Base-by-base conservation (phyloP, 2,113 vertebrate genomes). In the Grus americana region DNA sequence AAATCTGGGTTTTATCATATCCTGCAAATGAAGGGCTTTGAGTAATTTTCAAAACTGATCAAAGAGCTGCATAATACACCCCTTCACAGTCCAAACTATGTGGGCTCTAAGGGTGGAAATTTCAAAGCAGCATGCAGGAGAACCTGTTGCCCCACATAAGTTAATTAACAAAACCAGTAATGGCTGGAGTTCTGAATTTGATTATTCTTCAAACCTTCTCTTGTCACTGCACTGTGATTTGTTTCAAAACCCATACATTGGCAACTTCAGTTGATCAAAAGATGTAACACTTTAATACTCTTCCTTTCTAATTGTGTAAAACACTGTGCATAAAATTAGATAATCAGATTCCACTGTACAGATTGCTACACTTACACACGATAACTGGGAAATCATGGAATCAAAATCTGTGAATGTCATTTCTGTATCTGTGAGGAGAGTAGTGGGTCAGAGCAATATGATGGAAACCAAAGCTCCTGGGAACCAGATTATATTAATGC, bases 131-230 rank as follows among this genome's bases (percentile, higher is more conserved):
- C 78, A 58, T 86, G 87, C 67, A 88, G 92, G 52, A 96, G 85
- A 96, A 95, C 93, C 85, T 96, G 93, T 92, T 97, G 88, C 42
- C 78, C 82, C 86, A 90, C 74, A 92, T 54, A 88, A 75, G 66
- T 58, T 90, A 93, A 96, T 94, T 95, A 86, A 93, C 82, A 86
- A 92, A 96, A 70, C 46, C 62, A 93, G 81, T 79, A 66, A 92
- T 21, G 71, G 59, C 72, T 93, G 62, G 73, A 92, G 55, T 88
- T 86, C 74, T 92, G 68, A 80, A 93, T 55, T 58, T 68, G 67
- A 88, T 86, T 93, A 52, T 74, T 88, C 67, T 83, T 90, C 81
- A 82, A 12, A 94, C 11, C 42, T 75, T 72, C 47, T 63, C 86
- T 74, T 84, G n/a, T 74, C 63, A n/a, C 62, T 52, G 46, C 36